phyloP scores from a whole-genome alignment of 1,140 invertebrate genomes.

The Drosophila burlai region DNA sequence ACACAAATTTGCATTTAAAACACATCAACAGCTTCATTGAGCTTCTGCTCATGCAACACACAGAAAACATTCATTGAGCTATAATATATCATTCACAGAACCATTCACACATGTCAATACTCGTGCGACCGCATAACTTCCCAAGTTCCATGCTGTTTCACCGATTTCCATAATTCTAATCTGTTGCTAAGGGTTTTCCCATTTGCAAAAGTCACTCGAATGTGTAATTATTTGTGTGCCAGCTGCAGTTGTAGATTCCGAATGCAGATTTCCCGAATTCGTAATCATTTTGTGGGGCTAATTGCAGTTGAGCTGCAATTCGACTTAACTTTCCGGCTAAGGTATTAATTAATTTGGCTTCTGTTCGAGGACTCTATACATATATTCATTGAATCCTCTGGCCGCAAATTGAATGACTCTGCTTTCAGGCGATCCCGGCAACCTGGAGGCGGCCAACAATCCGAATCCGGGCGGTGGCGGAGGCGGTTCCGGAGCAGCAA shows the following conservation, averaged over 20 bases:
- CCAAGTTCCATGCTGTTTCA: neutral
- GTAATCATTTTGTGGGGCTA: slow-evolving; percentile 12
- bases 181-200: neutral
- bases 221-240: slow-evolving; percentile 30
- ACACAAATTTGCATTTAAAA: slow-evolving; percentile 5
- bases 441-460: slow-evolving; percentile 72
- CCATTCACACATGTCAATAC: slow-evolving; percentile 20
- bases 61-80: slow-evolving; percentile 4
- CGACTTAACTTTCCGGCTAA: slow-evolving; percentile 8
- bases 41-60: neutral
- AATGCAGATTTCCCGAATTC: neutral
- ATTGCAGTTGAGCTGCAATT: slow-evolving; percentile 21
- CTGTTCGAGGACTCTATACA: neutral
- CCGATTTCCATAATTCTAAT: slow-evolving; percentile 41
- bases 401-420: slow-evolving; percentile 30
- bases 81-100: slow-evolving; percentile 14
- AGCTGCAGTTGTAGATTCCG: neutral
- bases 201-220: slow-evolving; percentile 10
- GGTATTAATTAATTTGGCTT: slow-evolving; percentile 41
- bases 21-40: neutral
- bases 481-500: slow-evolving; percentile 47
- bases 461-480: slow-evolving; percentile 41
- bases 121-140: neutral
- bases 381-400: slow-evolving; percentile 9
- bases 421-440: slow-evolving; percentile 50